Conservation (phyloP, 2,113 vertebrate species). For the Odobenus rosmarus region DNA sequence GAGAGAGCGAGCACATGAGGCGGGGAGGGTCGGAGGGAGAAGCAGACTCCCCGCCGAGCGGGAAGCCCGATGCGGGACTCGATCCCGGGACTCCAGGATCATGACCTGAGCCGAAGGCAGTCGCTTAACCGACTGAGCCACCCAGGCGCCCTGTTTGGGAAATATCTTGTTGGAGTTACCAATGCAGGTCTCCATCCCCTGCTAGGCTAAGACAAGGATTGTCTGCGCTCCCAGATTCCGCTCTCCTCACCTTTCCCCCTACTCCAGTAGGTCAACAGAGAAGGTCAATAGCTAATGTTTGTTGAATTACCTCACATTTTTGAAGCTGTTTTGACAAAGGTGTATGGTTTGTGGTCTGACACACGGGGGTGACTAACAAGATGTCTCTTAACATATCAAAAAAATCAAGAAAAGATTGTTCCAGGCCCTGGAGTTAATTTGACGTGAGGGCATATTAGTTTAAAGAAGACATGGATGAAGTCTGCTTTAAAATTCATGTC, state of each 20-base stretch:
- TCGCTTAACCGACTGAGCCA: too few species aligned
- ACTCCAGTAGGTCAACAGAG: neutral
- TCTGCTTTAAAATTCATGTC: slow-evolving; percentile 14
- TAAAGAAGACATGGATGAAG: neutral
- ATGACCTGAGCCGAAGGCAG: too few species aligned
- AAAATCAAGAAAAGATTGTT: neutral
- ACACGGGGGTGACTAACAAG: neutral
- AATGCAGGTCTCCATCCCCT: neutral
- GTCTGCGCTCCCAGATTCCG: neutral
- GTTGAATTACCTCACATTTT: neutral
- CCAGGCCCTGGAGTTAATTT: neutral
- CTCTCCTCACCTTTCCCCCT: neutral
- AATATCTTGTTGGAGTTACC: neutral
- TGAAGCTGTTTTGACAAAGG: neutral
- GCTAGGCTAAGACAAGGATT: neutral
- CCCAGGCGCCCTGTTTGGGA: too few species aligned
- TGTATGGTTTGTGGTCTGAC: neutral
- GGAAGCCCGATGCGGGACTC: too few species aligned
- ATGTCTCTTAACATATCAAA: neutral
- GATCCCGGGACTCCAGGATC: too few species aligned
- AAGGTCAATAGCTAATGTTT: neutral
- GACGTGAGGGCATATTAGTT: neutral
- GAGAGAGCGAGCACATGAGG: too few species aligned
- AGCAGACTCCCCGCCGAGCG: too few species aligned
- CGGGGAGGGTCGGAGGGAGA: too few species aligned